phyloP scores from a whole-genome alignment of 2,113 vertebrate species.

The Menura novaehollandiae region DNA sequence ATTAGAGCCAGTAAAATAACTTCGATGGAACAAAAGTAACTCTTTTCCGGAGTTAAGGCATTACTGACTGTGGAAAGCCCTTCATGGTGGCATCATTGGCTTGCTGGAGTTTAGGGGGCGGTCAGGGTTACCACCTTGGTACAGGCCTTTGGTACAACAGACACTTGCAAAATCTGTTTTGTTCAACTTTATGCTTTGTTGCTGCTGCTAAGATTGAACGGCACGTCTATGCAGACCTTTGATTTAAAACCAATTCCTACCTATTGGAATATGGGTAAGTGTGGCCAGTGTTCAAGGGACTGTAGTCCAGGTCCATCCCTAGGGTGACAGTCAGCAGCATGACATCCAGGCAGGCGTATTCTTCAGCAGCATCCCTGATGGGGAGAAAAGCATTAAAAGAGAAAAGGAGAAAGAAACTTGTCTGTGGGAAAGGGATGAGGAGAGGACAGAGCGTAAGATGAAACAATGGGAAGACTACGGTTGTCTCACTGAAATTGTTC shows the following conservation, averaged over 20 bases:
- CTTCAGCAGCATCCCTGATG: not conserved
- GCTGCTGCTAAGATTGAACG: not conserved
- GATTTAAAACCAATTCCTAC: not conserved
- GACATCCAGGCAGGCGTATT: fast-evolving
- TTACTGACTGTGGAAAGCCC: not conserved
- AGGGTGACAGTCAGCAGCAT: fast-evolving
- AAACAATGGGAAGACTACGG: not conserved
- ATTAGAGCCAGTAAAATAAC: not conserved
- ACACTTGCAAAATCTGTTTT: not conserved
- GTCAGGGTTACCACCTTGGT: not conserved
- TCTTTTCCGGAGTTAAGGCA: not conserved
- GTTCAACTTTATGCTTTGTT: not conserved
- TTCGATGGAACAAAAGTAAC: not conserved
- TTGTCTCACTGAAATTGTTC: not conserved
- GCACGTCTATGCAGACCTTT: not conserved
- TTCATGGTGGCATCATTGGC: not conserved
- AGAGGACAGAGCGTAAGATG: not conserved
- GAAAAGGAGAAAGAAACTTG: not conserved
- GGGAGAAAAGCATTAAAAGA: not conserved
- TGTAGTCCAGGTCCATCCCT: not conserved
- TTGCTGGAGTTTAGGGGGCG: not conserved
- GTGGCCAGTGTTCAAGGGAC: not conserved
- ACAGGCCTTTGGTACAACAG: not conserved
- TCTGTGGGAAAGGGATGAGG: not conserved
- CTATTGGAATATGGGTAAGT: not conserved